A percentile compares a stretch with the other conserved stretches of the same genome.
phyloP scores from a whole-genome alignment of 2,888 invertebrate genomes.

The Tuta absoluta region DNA sequence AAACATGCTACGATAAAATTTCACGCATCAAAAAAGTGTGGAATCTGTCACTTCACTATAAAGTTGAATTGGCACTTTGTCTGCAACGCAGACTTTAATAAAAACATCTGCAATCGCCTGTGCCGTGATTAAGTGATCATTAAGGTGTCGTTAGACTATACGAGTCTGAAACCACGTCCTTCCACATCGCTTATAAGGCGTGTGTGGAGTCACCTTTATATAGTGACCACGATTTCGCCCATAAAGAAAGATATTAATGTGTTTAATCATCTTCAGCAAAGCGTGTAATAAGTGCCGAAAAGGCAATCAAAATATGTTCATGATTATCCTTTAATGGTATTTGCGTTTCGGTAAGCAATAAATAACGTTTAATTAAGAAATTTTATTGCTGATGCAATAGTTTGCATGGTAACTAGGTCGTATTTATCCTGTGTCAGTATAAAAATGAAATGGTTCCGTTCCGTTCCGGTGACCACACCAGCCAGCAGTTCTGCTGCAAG shows the following conservation, averaged over 20 bases:
- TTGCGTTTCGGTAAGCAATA: constrained; percentile 17
- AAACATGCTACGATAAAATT: constrained; percentile 3
- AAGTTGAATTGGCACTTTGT: constrained; percentile 46
- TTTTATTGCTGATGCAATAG: constrained; percentile 9
- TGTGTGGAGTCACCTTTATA: constrained; percentile 34
- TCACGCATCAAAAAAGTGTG: constrained; percentile 17
- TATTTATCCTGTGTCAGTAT: constrained; percentile 1
- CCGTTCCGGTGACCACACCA: too few species aligned
- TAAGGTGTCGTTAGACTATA: constrained; percentile 59
- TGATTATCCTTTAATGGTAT: constrained; percentile 14
- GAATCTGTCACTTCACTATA: constrained; percentile 46
- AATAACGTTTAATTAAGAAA: constrained; percentile 18
- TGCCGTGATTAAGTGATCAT: constrained; percentile 64
- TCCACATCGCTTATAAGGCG: constrained; percentile 50
- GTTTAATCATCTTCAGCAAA: constrained; percentile 25
- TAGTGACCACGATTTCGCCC: constrained; percentile 53
- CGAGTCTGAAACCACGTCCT: constrained; percentile 43
- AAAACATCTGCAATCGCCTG: constrained; percentile 48
- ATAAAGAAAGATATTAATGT: constrained; percentile 55
- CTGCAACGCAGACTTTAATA: constrained; percentile 43
- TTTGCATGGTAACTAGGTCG: constrained; percentile 18
- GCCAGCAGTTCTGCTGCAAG: too few species aligned
- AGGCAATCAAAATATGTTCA: constrained; percentile 25
- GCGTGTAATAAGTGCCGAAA: constrained; percentile 21
- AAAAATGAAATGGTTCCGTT: too few species aligned